Conservation (phyloP, 2,113 vertebrate genomes). For the Grantiella picta region DNA sequence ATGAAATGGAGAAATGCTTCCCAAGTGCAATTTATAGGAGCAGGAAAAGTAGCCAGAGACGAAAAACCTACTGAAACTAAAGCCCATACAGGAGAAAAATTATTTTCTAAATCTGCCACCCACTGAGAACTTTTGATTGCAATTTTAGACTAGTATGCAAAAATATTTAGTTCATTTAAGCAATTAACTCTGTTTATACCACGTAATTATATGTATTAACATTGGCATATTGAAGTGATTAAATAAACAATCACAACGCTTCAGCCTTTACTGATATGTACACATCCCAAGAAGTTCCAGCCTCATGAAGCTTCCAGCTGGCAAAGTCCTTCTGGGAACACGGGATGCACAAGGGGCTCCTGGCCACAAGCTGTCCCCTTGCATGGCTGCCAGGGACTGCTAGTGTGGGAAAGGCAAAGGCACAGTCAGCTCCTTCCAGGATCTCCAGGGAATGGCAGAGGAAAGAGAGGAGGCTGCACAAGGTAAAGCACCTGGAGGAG, state of each 20-base stretch:
- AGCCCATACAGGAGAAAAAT: background rate
- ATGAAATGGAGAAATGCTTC: background rate
- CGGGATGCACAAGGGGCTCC: accelerated
- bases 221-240: background rate
- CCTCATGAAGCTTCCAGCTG: background rate
- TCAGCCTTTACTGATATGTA: background rate
- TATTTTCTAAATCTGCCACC: background rate
- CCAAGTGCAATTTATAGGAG: background rate
- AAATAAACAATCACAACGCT: background rate
- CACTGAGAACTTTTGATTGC: conserved; percentile 39
- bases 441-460: background rate
- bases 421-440: background rate
- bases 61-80: background rate
- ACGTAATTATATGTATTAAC: conserved; percentile 11
- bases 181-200: conserved; percentile 33
- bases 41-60: background rate
- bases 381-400: accelerated
- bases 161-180: conserved; percentile 27
- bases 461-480: no score
- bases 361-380: background rate
- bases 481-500: background rate
- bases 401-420: background rate
- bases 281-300: background rate
- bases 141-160: background rate
- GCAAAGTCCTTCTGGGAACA: background rate